These are phyloP conservation scores for Tachina fera DNA, from an alignment of 2,888 invertebrate species.

Conservation along the genomic window DNA sequence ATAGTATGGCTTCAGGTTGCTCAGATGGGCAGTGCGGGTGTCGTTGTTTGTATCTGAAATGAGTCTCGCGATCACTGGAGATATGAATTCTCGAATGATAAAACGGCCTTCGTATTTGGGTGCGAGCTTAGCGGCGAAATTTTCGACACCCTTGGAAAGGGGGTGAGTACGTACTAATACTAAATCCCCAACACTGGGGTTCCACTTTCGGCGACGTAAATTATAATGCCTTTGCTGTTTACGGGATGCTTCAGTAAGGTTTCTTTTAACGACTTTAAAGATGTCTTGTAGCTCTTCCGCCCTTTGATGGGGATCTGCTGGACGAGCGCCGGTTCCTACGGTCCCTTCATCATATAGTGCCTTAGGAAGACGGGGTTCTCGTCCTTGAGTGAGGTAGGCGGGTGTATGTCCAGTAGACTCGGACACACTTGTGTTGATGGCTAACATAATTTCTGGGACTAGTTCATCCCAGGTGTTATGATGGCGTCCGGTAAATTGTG, in stretches of 20 bases:
- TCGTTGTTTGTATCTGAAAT: too few species aligned
- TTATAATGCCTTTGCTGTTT: neutral
- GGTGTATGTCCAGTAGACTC: neutral
- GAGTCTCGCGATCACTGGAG: neutral
- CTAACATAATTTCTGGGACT: too few species aligned
- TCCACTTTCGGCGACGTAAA: neutral
- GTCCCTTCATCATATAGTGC: neutral
- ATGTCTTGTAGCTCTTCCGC: neutral
- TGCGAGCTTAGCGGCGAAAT: constrained; percentile 15
- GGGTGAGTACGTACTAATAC: neutral
- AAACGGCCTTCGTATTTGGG: constrained; percentile 8
- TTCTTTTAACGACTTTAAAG: constrained; percentile 3
- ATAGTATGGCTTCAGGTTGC: too few species aligned
- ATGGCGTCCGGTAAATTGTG: too few species aligned
- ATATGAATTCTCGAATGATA: neutral
- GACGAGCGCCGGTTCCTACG: neutral
- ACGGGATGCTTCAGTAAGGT: neutral
- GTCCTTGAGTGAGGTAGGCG: neutral
- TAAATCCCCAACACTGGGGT: neutral
- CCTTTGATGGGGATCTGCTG: neutral
- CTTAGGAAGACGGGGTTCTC: neutral
- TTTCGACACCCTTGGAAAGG: neutral
- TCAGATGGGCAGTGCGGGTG: too few species aligned
- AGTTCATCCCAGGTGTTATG: too few species aligned
- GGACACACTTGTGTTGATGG: neutral